Evolutionary conservation across 1,140 invertebrate species (phyloP).

Genomic region (Drosophila ercepeae): DNA sequence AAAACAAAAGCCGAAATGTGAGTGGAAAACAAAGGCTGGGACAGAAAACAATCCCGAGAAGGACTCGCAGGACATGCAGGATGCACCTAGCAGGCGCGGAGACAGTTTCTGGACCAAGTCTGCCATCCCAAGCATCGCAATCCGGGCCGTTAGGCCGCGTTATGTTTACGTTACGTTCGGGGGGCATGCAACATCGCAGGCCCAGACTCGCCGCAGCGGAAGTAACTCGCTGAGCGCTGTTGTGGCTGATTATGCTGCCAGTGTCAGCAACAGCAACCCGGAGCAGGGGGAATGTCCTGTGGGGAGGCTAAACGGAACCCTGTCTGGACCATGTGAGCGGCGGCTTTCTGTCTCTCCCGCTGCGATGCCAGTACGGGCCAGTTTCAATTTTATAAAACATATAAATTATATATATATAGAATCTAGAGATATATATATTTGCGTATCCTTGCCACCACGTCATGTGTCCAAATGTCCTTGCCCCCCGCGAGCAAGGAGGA

Average conservation of each 20-base stretch:
- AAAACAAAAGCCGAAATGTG: constrained; percentile 59
- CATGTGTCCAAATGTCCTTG: constrained; percentile 31
- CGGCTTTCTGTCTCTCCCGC: constrained; percentile 43
- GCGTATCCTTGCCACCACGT: constrained; percentile 21
- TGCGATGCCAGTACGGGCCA: constrained; percentile 44
- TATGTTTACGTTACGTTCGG: not conserved
- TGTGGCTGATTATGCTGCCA: constrained; percentile 83
- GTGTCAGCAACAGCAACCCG: constrained; percentile 46
- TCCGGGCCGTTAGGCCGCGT: too few species aligned
- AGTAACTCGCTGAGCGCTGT: constrained; percentile 81
- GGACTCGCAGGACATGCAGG: constrained; percentile 22
- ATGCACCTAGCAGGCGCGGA: not conserved
- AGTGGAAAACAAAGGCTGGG: constrained; percentile 80
- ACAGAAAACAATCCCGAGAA: constrained; percentile 69
- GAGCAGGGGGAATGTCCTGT: not conserved
- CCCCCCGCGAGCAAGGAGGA: constrained; percentile 27
- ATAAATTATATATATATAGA: not conserved
- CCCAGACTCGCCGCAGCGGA: constrained; percentile 76
- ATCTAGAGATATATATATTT: too few species aligned
- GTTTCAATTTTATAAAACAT: constrained; percentile 49
- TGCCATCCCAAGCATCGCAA: too few species aligned
- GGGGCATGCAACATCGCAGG: constrained; percentile 4
- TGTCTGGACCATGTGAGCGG: constrained; percentile 42
- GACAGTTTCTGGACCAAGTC: constrained; percentile 30
- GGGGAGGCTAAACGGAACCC: not conserved